Percentiles rank a stretch among this genome's conserved stretches.
Evolutionary conservation across 2,888 invertebrate species (phyloP).

Genomic region (Mechanitis mazaeus): DNA sequence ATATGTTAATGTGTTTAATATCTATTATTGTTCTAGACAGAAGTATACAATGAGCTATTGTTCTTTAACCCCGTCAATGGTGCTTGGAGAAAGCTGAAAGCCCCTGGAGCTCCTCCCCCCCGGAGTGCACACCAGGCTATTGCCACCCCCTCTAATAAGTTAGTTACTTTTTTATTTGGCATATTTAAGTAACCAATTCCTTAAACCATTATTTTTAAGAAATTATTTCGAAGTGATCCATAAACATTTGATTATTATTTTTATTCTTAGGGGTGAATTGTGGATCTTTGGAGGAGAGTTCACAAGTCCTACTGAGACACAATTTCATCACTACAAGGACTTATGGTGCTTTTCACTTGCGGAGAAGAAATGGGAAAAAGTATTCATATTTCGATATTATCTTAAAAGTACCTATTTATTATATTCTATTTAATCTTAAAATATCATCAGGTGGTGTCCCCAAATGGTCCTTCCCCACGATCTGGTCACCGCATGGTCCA

Average conservation of each 20-base stretch:
- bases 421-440: background rate
- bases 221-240: background rate
- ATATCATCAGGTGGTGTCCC: constrained; percentile 47
- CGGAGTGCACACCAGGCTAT: constrained; percentile 93
- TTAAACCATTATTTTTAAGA: too few species aligned
- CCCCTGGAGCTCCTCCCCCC: constrained; percentile 91
- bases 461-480: constrained; percentile 84
- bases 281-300: constrained; percentile 95
- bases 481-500: constrained; percentile 91
- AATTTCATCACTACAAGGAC: constrained; percentile 95
- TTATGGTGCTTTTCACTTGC: constrained; percentile 90
- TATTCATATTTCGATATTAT: constrained; percentile 38
- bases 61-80: constrained; percentile 87
- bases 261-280: constrained; percentile 61
- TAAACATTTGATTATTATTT: background rate
- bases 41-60: constrained; percentile 89
- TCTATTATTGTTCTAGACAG: constrained; percentile 77
- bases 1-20: too few species aligned
- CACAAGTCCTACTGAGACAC: constrained; percentile 91
- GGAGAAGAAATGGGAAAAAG: constrained; percentile 90
- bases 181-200: constrained; percentile 33
- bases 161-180: constrained; percentile 20
- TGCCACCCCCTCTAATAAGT: constrained; percentile 82
- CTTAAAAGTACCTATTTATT: background rate
- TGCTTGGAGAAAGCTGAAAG: constrained; percentile 87